A percentile compares a stretch with the other conserved stretches of the same genome.
Conservation (phyloP, 2,113 vertebrate genomes). For the Ploceus nigricollis region DNA sequence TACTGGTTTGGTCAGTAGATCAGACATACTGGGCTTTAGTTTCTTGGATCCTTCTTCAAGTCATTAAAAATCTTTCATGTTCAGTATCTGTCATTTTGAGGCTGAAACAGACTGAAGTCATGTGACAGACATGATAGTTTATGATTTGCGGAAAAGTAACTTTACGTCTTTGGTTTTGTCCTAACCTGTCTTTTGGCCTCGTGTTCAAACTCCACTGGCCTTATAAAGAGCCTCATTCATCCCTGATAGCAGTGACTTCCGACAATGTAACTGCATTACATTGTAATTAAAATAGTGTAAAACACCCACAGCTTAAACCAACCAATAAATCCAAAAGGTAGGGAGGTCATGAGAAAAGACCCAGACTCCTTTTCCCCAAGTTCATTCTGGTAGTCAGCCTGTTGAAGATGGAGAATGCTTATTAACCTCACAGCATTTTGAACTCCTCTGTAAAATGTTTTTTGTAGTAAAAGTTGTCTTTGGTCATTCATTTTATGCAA, state of each 20-base stretch:
- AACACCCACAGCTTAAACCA: neutral
- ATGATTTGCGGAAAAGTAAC: neutral
- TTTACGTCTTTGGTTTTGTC: neutral
- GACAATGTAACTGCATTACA: neutral
- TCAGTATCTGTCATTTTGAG: neutral
- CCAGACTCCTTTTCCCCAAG: neutral
- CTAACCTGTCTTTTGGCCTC: neutral
- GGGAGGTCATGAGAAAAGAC: neutral
- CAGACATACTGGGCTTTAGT: neutral
- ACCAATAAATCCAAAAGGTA: neutral
- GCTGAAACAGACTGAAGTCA: neutral
- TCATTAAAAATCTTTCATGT: neutral
- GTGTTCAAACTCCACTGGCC: neutral
- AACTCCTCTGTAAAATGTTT: neutral
- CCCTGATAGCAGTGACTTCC: neutral
- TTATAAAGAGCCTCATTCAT: neutral
- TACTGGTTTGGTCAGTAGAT: neutral
- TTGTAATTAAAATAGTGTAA: neutral
- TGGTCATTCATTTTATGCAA: neutral
- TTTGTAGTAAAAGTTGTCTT: neutral
- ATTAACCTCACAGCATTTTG: neutral
- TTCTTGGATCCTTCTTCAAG: neutral
- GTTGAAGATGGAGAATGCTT: neutral
- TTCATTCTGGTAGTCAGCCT: neutral
- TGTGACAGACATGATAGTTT: neutral